Evolutionary conservation across 64 coral and sea anemone genomes (phyloP), one percentile per base, ranked within the genome.

Genomic region (Dendrophyllia cribrosa): DNA sequence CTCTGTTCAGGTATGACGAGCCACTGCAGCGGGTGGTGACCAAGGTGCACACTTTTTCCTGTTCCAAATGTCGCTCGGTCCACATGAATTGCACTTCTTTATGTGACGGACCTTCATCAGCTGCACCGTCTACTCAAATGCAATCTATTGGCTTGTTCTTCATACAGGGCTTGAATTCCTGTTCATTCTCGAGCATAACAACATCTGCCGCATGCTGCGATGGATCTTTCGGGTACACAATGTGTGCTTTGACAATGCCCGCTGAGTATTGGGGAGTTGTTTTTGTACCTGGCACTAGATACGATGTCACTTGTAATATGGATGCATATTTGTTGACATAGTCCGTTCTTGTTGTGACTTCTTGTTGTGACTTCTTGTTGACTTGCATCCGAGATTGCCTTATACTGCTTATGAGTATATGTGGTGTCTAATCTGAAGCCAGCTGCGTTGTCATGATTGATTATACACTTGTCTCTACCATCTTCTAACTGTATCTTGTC

Each of bases 381-480:
- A 75, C 34, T 50, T 50, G 43, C 50, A 50, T 75, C 73, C 73
- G 43, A 50, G 24, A 75, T 43, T 75, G 86, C 44, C 20, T 67
- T 72, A n/a, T 74, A 64, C 55, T 83, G 70, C 8, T 82, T 71
- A 48, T 93, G 92, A 6, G 92, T 93, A 76, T 88, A 93, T 8
- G 84, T 93, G 5, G 84, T 82, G 53, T 93, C 92, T 2, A 88
- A 56, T 6, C 85, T 34, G 69, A 88, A 93, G 0, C 85, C 92
- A 16, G 92, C 50, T 70, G 49, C 51, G 51, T 93, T 85, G n/a
- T 87, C 83, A 43, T 75, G 16, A 26, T 93, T 93, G 1, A 93
- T 6, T 50, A 93, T 43, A 34, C 78, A 55, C 49, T 87, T 88
- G 51, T 88, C 64, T 26, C 3, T 79, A 45, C 85, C 92, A 88